phyloP scores from a whole-genome alignment of 1,140 invertebrate species.

The Choristoneura fumiferana region DNA sequence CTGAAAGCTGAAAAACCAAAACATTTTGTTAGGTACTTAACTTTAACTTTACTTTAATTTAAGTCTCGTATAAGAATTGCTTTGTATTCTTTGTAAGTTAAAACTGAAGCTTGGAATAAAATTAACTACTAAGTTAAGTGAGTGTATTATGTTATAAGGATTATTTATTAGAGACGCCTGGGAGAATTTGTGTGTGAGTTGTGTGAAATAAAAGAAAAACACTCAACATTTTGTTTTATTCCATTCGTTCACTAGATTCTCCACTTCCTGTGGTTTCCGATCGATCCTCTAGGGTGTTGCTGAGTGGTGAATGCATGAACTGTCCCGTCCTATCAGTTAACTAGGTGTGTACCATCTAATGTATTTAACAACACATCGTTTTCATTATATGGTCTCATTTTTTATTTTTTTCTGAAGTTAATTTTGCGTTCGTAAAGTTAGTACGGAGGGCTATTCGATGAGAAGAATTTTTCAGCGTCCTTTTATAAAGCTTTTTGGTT shows the following conservation, averaged over 20 bases:
- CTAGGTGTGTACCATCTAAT: too few relatives aligned
- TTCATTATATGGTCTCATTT: too few relatives aligned
- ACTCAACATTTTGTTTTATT: slow-evolving; percentile 32
- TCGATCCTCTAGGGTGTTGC: too few relatives aligned
- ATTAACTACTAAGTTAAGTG: slow-evolving; percentile 62
- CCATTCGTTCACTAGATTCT: not conserved
- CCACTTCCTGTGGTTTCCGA: not conserved
- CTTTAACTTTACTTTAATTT: slow-evolving; percentile 34
- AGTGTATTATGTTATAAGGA: slow-evolving; percentile 22
- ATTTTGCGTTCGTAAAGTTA: too few relatives aligned
- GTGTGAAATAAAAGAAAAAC: slow-evolving; percentile 60
- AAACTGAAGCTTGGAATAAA: slow-evolving; percentile 74
- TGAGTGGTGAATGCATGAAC: too few relatives aligned
- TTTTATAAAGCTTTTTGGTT: too few relatives aligned
- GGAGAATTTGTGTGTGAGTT: slow-evolving; percentile 51
- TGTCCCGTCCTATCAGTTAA: too few relatives aligned
- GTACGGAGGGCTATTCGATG: too few relatives aligned
- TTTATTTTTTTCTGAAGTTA: too few relatives aligned
- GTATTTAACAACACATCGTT: too few relatives aligned
- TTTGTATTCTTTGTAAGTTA: slow-evolving; percentile 51
- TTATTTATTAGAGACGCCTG: slow-evolving; percentile 64
- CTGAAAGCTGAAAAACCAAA: slow-evolving; percentile 22
- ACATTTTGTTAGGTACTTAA: slow-evolving; percentile 16
- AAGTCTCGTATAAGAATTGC: slow-evolving; percentile 29
- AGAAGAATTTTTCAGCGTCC: too few relatives aligned